Percentiles rank a stretch among this genome's conserved stretches.
Evolutionary conservation across 92 coral and sea anemone species (phyloP).

Genomic region (Zoanthus sociatus): DNA sequence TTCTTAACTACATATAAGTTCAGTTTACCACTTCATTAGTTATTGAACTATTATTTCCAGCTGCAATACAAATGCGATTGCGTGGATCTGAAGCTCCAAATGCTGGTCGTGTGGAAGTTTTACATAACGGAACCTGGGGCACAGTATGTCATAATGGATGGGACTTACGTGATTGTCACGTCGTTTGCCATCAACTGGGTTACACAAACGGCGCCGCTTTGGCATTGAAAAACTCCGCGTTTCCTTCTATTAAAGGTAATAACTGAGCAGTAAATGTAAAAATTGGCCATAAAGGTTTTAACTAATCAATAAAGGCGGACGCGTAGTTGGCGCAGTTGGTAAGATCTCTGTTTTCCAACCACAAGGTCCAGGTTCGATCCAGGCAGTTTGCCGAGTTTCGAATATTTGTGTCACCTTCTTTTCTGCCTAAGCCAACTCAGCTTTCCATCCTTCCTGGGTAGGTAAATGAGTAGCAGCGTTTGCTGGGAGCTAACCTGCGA

Average conservation of each 20-base stretch:
- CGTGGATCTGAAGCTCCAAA: conserved; percentile 24
- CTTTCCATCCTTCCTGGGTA: too few relatives aligned
- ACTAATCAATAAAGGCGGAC: neutral
- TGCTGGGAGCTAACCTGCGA: too few relatives aligned
- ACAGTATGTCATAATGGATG: conserved; percentile 24
- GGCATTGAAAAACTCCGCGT: conserved; percentile 1
- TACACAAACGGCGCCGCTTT: conserved; percentile 9
- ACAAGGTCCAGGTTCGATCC: too few relatives aligned
- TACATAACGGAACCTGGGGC: conserved; percentile 38
- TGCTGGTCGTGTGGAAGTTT: conserved; percentile 39
- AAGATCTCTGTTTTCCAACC: too few relatives aligned
- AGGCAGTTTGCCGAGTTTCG: too few relatives aligned
- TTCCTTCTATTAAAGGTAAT: neutral
- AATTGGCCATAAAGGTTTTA: too few relatives aligned
- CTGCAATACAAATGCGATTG: conserved; percentile 14
- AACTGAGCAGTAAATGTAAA: neutral
- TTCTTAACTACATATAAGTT: too few relatives aligned
- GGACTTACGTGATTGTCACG: conserved; percentile 26
- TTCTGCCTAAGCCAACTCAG: too few relatives aligned
- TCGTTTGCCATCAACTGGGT: conserved; percentile 37
- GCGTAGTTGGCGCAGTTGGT: too few relatives aligned
- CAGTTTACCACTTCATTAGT: too few relatives aligned
- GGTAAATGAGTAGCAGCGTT: too few relatives aligned
- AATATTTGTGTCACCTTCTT: too few relatives aligned
- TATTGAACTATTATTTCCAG: neutral